These are phyloP conservation scores for Polietes domitor DNA, from an alignment of 2,888 invertebrate genomes.

Conservation along the genomic window DNA sequence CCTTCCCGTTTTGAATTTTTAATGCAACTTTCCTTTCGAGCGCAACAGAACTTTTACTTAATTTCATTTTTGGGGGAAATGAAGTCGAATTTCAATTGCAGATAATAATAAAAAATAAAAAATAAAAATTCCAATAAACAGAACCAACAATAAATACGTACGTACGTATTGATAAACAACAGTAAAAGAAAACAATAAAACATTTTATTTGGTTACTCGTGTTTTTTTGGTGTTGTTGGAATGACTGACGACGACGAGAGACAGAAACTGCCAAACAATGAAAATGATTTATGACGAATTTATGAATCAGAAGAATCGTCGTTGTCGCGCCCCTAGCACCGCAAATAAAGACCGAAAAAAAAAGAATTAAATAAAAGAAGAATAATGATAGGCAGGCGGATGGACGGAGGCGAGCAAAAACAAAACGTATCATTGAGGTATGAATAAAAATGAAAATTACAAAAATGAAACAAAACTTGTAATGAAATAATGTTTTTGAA, in stretches of 20 bases:
- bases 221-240: constrained; percentile 1
- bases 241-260: constrained; percentile 21
- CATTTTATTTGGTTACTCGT: constrained; percentile 8
- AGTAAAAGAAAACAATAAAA: constrained; percentile 11
- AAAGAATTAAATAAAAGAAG: neutral
- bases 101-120: constrained; percentile 19
- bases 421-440: neutral
- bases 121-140: neutral
- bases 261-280: constrained; percentile 28
- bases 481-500: no score
- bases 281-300: constrained; percentile 43
- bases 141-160: neutral
- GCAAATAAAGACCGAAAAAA: neutral
- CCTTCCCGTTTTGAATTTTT: no score
- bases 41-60: neutral
- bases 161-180: constrained; percentile 16
- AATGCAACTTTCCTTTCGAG: neutral
- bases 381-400: neutral
- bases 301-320: constrained; percentile 34
- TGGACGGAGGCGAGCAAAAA: neutral
- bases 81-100: neutral
- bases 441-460: neutral
- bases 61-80: neutral
- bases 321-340: neutral
- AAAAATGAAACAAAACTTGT: neutral